phyloP scores from a whole-genome alignment of 2,113 vertebrate species.

The Rhinolophus ferrumequinum region DNA sequence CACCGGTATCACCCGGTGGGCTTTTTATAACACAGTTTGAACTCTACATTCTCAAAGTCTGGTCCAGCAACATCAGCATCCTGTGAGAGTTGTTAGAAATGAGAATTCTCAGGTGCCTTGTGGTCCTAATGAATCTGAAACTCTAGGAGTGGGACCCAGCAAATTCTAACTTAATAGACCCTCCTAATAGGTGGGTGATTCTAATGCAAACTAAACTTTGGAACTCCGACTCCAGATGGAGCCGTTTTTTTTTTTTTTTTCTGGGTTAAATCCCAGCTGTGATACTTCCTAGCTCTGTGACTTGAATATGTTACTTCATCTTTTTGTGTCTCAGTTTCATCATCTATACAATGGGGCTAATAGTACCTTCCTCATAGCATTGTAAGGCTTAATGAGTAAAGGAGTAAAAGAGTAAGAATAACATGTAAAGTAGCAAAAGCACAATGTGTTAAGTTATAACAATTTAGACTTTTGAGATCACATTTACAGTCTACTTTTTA shows the following conservation, averaged over 20 bases:
- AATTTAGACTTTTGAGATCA: slow-evolving; percentile 33
- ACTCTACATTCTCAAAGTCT: neutral
- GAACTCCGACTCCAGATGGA: neutral
- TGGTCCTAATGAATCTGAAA: neutral
- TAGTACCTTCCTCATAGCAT: neutral
- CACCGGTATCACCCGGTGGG: neutral
- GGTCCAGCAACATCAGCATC: neutral
- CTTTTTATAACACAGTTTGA: neutral
- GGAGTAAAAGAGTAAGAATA: neutral
- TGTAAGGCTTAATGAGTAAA: neutral
- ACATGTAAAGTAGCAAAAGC: neutral
- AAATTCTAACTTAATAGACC: neutral
- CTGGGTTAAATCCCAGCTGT: neutral
- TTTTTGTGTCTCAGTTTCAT: neutral
- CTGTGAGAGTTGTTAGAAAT: neutral
- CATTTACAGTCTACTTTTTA: neutral
- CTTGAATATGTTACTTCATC: neutral
- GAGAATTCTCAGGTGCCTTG: neutral
- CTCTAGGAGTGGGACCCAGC: neutral
- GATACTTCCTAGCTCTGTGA: neutral
- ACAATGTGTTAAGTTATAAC: neutral
- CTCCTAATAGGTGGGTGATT: neutral
- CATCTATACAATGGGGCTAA: neutral
- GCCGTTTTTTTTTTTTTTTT: neutral
- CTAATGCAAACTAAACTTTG: neutral